Evolutionary conservation across 2,888 invertebrate genomes (phyloP).

Genomic region (Piscicola geometra): DNA sequence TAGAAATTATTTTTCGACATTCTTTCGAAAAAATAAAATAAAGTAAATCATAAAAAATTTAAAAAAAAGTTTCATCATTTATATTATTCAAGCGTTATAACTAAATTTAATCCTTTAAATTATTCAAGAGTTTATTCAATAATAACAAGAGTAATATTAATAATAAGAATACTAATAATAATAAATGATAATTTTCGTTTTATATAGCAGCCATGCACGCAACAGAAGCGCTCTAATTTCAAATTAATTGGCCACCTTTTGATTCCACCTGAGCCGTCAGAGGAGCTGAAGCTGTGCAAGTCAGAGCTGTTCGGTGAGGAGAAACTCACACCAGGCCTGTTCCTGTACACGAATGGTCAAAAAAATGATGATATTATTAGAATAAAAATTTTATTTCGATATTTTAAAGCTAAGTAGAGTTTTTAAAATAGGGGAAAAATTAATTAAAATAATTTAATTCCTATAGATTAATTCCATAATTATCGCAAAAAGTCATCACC

Average conservation of each 20-base stretch:
- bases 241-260: too few species aligned
- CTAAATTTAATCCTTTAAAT: not conserved
- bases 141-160: too few species aligned
- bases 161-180: not conserved
- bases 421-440: too few species aligned
- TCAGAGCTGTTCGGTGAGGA: not conserved
- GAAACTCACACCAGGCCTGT: not conserved
- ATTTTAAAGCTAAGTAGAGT: too few species aligned
- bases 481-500: not conserved
- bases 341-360: not conserved
- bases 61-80: too few species aligned
- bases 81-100: too few species aligned
- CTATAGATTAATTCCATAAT: too few species aligned
- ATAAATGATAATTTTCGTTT: not conserved
- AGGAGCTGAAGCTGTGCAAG: conserved; percentile 9
- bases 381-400: too few species aligned
- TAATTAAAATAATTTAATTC: too few species aligned
- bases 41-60: not conserved
- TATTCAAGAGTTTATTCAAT: too few species aligned
- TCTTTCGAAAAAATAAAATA: not conserved
- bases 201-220: not conserved
- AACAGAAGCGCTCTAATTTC: not conserved
- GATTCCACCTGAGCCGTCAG: not conserved
- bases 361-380: too few species aligned
- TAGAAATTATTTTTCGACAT: not conserved